Evolutionary conservation across 2,888 invertebrate genomes (phyloP).

Genomic region (Coelopa pilipes): DNA sequence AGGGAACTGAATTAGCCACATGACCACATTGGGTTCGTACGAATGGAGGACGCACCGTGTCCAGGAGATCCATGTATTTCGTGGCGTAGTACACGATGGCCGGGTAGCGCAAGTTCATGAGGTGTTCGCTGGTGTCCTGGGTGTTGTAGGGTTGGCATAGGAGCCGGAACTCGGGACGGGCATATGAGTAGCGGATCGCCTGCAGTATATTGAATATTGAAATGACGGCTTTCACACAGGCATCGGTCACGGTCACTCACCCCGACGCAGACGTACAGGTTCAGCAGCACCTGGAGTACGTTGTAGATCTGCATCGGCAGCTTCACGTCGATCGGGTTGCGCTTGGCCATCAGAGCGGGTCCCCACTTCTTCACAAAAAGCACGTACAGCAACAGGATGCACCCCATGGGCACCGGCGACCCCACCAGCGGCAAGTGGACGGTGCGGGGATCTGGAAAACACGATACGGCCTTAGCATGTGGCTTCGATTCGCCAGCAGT

Average conservation of each 20-base stretch:
- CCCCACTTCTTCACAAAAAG: slow-evolving; percentile 76
- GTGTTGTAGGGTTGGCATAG: slow-evolving; percentile 44
- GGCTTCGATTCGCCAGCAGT: not conserved
- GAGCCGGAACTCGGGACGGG: slow-evolving; percentile 42
- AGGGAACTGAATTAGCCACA: slow-evolving; percentile 54
- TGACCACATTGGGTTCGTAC: not conserved
- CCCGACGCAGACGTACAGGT: slow-evolving; percentile 40
- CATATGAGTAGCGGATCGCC: slow-evolving; percentile 41
- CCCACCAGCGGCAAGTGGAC: slow-evolving; percentile 75
- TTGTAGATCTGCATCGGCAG: slow-evolving; percentile 76
- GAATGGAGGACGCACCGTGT: slow-evolving; percentile 68
- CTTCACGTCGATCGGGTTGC: slow-evolving; percentile 73
- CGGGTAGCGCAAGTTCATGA: slow-evolving; percentile 65
- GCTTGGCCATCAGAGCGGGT: slow-evolving; percentile 75
- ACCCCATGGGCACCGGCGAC: slow-evolving; percentile 72
- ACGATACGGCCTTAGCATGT: not conserved
- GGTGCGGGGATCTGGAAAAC: slow-evolving; percentile 61
- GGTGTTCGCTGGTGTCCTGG: slow-evolving; percentile 35
- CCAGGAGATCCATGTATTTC: slow-evolving; percentile 75
- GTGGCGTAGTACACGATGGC: slow-evolving; percentile 73
- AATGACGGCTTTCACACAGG: not conserved
- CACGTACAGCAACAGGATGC: slow-evolving; percentile 72
- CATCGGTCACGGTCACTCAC: slow-evolving; percentile 39
- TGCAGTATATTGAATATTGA: not conserved
- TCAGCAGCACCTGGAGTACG: slow-evolving; percentile 68